Evolutionary conservation across 1,140 invertebrate species (phyloP).

Genomic region (Marisa cornuarietis): DNA sequence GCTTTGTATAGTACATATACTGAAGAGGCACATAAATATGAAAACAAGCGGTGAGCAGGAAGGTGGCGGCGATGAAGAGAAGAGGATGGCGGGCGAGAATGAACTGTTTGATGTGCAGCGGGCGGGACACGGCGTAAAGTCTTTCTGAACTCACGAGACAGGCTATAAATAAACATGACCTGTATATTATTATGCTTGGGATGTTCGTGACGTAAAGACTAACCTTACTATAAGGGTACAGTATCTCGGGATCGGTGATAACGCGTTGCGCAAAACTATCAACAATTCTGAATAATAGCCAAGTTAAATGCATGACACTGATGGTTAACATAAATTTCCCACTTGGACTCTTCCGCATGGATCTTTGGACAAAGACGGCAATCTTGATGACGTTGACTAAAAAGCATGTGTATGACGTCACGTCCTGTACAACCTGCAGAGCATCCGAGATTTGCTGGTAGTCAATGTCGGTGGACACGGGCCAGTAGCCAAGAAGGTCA

Average conservation of each 20-base stretch:
- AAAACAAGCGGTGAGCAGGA: not conserved
- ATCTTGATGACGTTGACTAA: not conserved
- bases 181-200: not conserved
- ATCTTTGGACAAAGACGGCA: not conserved
- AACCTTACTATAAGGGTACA: not conserved
- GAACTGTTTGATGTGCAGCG: not conserved
- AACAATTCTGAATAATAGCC: not conserved
- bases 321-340: not conserved
- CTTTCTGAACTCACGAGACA: not conserved
- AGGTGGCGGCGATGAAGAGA: not conserved
- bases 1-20: not conserved
- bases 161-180: not conserved
- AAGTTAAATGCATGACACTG: not conserved
- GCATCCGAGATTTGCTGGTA: too few species aligned
- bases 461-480: too few species aligned
- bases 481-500: too few species aligned
- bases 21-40: not conserved
- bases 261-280: not conserved
- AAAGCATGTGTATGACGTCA: not conserved
- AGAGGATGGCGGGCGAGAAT: not conserved
- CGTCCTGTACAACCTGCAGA: not conserved
- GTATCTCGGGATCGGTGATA: not conserved
- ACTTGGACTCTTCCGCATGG: not conserved
- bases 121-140: not conserved
- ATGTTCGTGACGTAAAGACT: not conserved